These are phyloP conservation scores for Cremastinae sp. DNA, from an alignment of 2,888 invertebrate genomes.

Conservation along the genomic window DNA sequence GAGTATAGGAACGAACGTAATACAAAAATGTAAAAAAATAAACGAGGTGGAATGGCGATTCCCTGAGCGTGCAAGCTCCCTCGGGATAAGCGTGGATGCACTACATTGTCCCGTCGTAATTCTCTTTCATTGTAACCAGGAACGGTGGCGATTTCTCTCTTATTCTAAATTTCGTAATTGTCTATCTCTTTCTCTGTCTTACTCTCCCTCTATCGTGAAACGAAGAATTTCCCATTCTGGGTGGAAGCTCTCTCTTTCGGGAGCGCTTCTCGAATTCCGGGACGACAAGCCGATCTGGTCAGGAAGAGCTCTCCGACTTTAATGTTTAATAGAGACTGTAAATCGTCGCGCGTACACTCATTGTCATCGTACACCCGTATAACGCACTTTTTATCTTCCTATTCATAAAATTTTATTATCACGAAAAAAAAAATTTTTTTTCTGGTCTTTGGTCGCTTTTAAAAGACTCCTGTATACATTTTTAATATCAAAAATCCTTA, in stretches of 20 bases:
- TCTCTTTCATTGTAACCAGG: slow-evolving; percentile 57
- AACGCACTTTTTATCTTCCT: slow-evolving; percentile 20
- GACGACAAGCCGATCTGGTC: slow-evolving; percentile 41
- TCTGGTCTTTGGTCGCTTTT: too few species aligned
- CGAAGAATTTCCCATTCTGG: too few species aligned
- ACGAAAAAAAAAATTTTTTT: not conserved
- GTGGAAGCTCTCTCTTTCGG: slow-evolving; percentile 1
- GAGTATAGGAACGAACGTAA: slow-evolving; percentile 7
- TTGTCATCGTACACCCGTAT: slow-evolving; percentile 35
- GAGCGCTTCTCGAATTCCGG: slow-evolving; percentile 37
- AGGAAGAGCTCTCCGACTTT: slow-evolving; percentile 22
- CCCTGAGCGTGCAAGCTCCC: slow-evolving; percentile 52
- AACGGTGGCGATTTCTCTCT: slow-evolving; percentile 42
- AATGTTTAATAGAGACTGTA: slow-evolving; percentile 59
- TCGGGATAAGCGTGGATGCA: slow-evolving; percentile 51
- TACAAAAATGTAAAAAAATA: slow-evolving; percentile 26
- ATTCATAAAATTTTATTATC: too few species aligned
- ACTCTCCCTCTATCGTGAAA: not conserved
- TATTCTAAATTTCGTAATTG: slow-evolving; percentile 36
- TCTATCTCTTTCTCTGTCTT: slow-evolving; percentile 8
- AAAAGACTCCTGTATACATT: too few species aligned
- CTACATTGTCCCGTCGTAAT: slow-evolving; percentile 58
- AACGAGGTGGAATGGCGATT: slow-evolving; percentile 39
- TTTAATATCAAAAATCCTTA: too few species aligned
- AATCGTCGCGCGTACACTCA: slow-evolving; percentile 49